Evolutionary conservation across 2,888 invertebrate genomes (phyloP).

Genomic region (Lissocephala sabroskyi): DNA sequence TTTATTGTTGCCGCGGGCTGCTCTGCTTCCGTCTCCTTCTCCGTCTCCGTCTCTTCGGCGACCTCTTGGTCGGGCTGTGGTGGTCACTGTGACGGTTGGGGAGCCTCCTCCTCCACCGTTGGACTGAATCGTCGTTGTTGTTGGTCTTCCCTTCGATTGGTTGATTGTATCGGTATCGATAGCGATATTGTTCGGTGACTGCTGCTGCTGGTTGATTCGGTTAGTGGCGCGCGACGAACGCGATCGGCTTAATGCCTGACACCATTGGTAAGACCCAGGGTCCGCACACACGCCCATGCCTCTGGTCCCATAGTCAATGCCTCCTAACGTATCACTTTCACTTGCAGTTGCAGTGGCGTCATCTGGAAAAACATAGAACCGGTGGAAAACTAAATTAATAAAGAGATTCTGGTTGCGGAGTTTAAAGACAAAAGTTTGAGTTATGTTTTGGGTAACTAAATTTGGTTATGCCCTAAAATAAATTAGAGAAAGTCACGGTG

Average conservation of each 20-base stretch:
- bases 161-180: constrained; percentile 20
- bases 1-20: neutral
- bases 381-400: constrained; percentile 11
- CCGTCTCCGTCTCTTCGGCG: constrained; percentile 15
- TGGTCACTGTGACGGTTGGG: constrained; percentile 49
- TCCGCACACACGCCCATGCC: constrained; percentile 93
- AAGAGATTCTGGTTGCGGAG: neutral
- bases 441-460: too few species aligned
- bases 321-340: constrained; percentile 85
- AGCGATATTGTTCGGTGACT: constrained; percentile 22
- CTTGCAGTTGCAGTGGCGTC: constrained; percentile 76
- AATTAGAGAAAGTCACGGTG: too few species aligned
- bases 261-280: constrained; percentile 81
- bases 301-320: constrained; percentile 88
- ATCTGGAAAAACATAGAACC: constrained; percentile 73
- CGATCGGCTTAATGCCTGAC: constrained; percentile 77
- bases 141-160: constrained; percentile 24
- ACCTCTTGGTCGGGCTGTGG: too few species aligned
- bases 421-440: too few species aligned
- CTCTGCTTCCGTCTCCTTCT: constrained; percentile 29
- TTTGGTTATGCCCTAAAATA: too few species aligned
- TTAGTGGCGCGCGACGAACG: constrained; percentile 74
- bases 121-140: constrained; percentile 32
- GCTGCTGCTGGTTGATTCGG: constrained; percentile 17
- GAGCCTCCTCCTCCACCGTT: constrained; percentile 34